Evolutionary conservation across 2,797 vertebrate genomes (phyloP), one percentile per base, ranked within the genome.

Genomic region (Diglossa cyanea): DNA sequence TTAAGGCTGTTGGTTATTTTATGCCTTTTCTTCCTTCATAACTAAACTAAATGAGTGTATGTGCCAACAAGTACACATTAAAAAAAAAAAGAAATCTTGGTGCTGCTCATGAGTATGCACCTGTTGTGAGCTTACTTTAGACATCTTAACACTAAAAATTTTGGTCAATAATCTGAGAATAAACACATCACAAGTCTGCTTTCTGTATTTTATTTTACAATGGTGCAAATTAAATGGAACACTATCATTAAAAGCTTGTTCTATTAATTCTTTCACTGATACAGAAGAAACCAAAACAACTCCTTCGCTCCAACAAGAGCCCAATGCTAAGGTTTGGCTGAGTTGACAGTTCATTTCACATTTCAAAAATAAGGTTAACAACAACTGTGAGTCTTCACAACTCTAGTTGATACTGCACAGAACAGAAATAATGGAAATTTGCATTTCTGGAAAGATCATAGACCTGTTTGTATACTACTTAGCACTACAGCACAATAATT

Each of bases 121-220:
- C 42, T 18, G 42, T 18, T 61, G 9, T 63, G n/a, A 88, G 26
- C 15, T 78, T 71, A 42, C 16, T 63, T 80, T 25, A 65, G 28
- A 66, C 11, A 81, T 21, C 20, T 51, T 42, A 70, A 82, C n/a
- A 72, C 19, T 47, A 39, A 44, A 89, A 90, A 51, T 24, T 13
- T 31, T 40, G 4, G 35, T 61, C 42, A 91, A 55, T 58, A 75
- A 33, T 53, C 24, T 70, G 44, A 62, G 67, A 76, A 89, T 18
- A 73, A 75, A 68, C 40, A 67, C 23, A 66, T 7, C 3, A 3
- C 45, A 63, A 48, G 51, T 71, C 28, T 74, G 65, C 17, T 92
- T 84, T 48, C 63, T 26, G 23, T 71, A 71, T 81, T 97, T 96
- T 95, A 95, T 95, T 95, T 93, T 48, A 91, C 68, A 86, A 30